Base-by-base conservation (phyloP, 2,797 vertebrate species). In the Enteromius treurensis region DNA sequence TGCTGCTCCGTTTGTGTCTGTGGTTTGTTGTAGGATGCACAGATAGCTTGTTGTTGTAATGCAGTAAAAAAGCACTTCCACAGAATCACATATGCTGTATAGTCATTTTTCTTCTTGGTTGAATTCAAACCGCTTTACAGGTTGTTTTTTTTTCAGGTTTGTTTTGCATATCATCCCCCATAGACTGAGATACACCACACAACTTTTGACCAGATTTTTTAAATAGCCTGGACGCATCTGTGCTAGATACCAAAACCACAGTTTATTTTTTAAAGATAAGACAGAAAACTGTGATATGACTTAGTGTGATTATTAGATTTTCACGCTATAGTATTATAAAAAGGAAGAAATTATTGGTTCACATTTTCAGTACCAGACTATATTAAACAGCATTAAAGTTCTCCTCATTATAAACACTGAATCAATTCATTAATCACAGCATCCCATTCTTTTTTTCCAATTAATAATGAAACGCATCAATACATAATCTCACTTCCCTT, bases 11-110 rank as follows among this genome's bases (percentile, higher is more conserved):
- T 58, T 17, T 80, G 49, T 68, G 11, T 40, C 10, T 80, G 34
- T 80, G 78, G 78, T 80, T 80, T 69, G 34, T 69, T 69, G 32
- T 53, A 79, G 62, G 47, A 29, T 19, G 9, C 14, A 68, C 45
- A 79, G 13, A 68, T 17, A 51, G 64, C 34, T 79, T 68, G n/a
- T 45, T 21, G 32, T 74, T 55, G 4, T 55, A 21, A 26, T n/a
- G 17, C 32, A n/a, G 60, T 23, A 37, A 34, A 17, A n/a, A 49
- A 49, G 34, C 40, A 55, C 14, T 42, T 68, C 23, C 17, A 37
- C 21, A 37, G 21, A 5, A 3, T 37, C 29, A 79, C 13, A 21
- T 23, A 23, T 14, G 10, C 29, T 4, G 8, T 34, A 3, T 13
- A 34, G 19, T 51, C 17, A 53, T 75, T 75, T 34, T 58, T 40